phyloP scores from a whole-genome alignment of 2,113 vertebrate species.

The Zosterops lateralis region DNA sequence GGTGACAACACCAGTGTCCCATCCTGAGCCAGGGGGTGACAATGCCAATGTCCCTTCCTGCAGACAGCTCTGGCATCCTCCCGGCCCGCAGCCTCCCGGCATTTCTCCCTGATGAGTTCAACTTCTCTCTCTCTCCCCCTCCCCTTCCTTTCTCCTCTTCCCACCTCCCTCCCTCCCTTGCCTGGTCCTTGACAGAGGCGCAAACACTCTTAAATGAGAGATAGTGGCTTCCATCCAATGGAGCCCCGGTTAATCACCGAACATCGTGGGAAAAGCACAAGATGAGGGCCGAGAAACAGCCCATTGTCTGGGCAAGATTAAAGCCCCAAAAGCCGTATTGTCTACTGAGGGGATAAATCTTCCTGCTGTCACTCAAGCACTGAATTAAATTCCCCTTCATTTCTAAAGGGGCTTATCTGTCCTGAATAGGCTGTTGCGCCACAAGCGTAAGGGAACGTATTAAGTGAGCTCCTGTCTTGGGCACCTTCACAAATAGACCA shows the following conservation, averaged over 20 bases:
- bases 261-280: slow-evolving; percentile 97
- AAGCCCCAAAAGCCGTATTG: slow-evolving; percentile 96
- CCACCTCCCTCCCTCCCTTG: slow-evolving; percentile 61
- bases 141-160: slow-evolving; percentile 62
- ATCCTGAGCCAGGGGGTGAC: background rate
- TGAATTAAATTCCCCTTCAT: slow-evolving; percentile 96
- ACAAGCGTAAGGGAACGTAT: slow-evolving; percentile 88
- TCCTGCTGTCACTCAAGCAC: slow-evolving; percentile 98
- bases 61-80: background rate
- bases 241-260: slow-evolving; percentile 87
- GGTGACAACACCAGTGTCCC: no score
- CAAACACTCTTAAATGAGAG: slow-evolving; percentile 84
- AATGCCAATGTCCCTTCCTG: background rate
- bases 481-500: slow-evolving; percentile 86
- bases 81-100: background rate
- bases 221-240: slow-evolving; percentile 89
- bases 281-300: slow-evolving; percentile 86
- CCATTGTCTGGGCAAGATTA: slow-evolving; percentile 98
- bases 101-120: slow-evolving; percentile 63
- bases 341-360: slow-evolving; percentile 96
- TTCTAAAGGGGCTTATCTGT: slow-evolving; percentile 99
- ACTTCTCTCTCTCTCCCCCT: background rate
- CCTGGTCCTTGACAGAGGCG: slow-evolving; percentile 71
- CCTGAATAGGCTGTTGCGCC: slow-evolving; percentile 95
- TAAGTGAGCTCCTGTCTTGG: slow-evolving; percentile 82